A percentile compares a stretch with the other conserved stretches of the same genome.
phyloP scores from a whole-genome alignment of 2,888 invertebrate genomes.

The Julus scandinavius region DNA sequence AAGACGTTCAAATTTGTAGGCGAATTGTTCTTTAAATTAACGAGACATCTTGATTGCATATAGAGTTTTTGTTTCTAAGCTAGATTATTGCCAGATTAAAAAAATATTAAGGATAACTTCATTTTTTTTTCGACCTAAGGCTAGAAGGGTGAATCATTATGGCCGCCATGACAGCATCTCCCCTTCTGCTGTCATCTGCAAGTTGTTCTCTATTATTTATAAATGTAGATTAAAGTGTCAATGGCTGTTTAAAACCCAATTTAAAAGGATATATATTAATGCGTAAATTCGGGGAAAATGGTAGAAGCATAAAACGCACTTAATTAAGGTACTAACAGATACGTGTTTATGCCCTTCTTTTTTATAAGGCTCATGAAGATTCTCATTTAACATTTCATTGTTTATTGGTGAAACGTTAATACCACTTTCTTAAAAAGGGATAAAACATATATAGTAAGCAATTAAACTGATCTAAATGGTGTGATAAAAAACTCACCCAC shows the following conservation, averaged over 20 bases:
- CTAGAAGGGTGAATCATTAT: conserved; percentile 22
- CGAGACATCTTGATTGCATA: neutral
- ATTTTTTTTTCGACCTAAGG: neutral
- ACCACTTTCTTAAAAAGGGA: neutral
- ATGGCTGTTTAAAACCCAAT: conserved; percentile 12
- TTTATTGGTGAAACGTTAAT: conserved; percentile 8
- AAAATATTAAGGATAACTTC: conserved; percentile 23
- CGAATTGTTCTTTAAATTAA: neutral
- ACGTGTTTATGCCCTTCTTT: neutral
- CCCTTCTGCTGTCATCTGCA: neutral
- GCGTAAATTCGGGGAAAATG: conserved; percentile 21
- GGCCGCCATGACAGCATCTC: neutral
- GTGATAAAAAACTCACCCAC: neutral
- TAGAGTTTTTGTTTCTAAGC: neutral
- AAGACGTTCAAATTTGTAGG: neutral
- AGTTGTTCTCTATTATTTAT: conserved; percentile 3
- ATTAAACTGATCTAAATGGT: neutral
- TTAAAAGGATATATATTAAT: neutral
- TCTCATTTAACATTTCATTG: neutral
- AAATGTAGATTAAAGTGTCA: conserved; percentile 26
- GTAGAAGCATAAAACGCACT: neutral
- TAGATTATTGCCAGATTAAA: neutral
- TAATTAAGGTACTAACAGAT: conserved; percentile 10
- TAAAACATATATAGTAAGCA: neutral
- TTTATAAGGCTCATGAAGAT: neutral